Percentiles rank a stretch among this genome's conserved stretches.
phyloP scores from a whole-genome alignment of 2,888 invertebrate species.

The Malthinus seriepunctatus region DNA sequence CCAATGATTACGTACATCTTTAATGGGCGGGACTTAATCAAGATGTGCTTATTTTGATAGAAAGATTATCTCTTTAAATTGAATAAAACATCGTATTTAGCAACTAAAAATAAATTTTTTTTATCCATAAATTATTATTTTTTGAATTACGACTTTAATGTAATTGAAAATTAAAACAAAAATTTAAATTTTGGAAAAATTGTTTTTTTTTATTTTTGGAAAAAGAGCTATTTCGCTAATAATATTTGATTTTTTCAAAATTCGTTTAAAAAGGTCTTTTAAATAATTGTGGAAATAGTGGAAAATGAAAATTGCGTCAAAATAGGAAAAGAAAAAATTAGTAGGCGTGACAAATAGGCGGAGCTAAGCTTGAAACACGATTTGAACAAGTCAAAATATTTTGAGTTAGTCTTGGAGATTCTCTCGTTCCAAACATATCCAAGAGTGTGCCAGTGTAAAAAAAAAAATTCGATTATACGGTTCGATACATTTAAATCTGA shows the following conservation, averaged over 20 bases:
- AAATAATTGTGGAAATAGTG: not conserved
- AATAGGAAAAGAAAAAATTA: conserved; percentile 11
- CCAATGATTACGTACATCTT: conserved; percentile 14
- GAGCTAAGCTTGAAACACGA: conserved; percentile 35
- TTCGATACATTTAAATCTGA: conserved; percentile 8
- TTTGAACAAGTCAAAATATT: conserved; percentile 40
- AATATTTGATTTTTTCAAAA: too few species aligned
- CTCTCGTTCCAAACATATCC: conserved; percentile 24
- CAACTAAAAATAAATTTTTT: too few species aligned
- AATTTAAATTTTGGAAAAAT: not conserved
- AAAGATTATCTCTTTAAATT: too few species aligned
- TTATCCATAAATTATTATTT: too few species aligned
- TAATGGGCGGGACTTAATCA: conserved; percentile 7
- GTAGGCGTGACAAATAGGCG: conserved; percentile 38
- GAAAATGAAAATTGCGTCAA: not conserved
- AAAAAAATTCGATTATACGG: conserved; percentile 10
- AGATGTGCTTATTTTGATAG: too few species aligned
- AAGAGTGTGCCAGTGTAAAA: not conserved
- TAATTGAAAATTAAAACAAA: not conserved
- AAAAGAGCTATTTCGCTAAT: not conserved
- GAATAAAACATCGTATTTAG: too few species aligned
- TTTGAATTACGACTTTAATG: too few species aligned
- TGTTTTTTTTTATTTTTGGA: too few species aligned
- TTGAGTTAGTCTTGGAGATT: conserved; percentile 38
- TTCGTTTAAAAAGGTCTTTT: not conserved